These are phyloP conservation scores for Malurus splendens DNA, from an alignment of 2,797 vertebrate genomes.

Conservation along the genomic window DNA sequence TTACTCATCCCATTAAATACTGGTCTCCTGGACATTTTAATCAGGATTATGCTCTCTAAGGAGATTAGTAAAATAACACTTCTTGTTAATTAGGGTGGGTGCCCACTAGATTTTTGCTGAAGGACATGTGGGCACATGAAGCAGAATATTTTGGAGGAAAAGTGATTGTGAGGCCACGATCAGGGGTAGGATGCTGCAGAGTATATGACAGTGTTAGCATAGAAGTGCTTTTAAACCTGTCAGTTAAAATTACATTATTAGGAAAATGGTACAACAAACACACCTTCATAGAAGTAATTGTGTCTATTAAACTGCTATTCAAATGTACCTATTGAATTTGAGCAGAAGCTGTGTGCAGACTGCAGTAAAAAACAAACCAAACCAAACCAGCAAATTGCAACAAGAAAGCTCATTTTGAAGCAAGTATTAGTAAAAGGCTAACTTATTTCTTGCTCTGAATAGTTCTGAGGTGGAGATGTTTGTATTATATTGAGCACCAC, in stretches of 20 bases:
- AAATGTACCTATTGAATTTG: not conserved
- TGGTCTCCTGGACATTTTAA: not conserved
- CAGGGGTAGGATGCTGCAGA: not conserved
- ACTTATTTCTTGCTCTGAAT: not conserved
- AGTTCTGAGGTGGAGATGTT: not conserved
- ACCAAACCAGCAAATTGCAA: not conserved
- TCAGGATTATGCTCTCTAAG: constrained; percentile 42
- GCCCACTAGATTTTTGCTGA: not conserved
- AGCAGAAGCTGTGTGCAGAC: not conserved
- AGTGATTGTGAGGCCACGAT: not conserved
- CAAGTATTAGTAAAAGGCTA: not conserved
- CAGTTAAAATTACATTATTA: not conserved
- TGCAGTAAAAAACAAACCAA: not conserved
- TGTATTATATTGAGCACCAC: not conserved
- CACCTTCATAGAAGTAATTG: not conserved
- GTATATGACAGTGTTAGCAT: not conserved
- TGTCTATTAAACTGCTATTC: not conserved
- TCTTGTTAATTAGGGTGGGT: constrained; percentile 22
- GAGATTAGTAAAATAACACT: constrained; percentile 19
- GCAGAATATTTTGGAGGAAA: not conserved
- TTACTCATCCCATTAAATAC: not conserved
- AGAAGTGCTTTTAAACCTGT: not conserved
- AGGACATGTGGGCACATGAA: not conserved
- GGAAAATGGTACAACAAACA: not conserved
- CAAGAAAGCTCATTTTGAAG: not conserved